Evolutionary conservation across 2,888 invertebrate genomes (phyloP), one percentile per base, ranked within the genome.

Genomic region (Chalcosyrphus nemorum): DNA sequence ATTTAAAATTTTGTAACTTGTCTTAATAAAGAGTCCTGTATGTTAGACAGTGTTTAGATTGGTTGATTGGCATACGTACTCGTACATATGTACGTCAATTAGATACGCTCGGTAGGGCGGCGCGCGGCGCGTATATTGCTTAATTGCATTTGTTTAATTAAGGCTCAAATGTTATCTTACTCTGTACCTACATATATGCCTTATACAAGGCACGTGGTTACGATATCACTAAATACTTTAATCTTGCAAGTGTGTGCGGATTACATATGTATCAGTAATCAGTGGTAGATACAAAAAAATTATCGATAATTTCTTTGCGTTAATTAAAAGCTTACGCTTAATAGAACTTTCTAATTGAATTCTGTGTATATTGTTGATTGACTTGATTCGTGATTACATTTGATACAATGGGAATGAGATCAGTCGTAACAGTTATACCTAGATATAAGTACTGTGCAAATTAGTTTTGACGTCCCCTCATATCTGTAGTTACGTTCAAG

Each of bases 121-220:
- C 9, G n/a, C n/a, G n/a, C 24, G 24, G 24, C 4, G 15, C 9
- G 6, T 35, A 29, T 32, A 17, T 59, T 9, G 38, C 5, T 41
- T 24, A 24, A 24, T 41, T 59, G 15, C 24, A 27, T 59, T 59
- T 13, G 38, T 15, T 41, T 9, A 27, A 38, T 41, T 21, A 5
- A 41, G n/a, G n/a, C 21, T 24, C 13, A 21, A 13, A 3, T 43
- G 61, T 61, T 61, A 61, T 61, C 61, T 61, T n/a, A n/a, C n/a
- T 41, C 41, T 43, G 21, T 13, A 15, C n/a, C n/a, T n/a, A n/a
- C n/a, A n/a, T n/a, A n/a, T n/a, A n/a, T n/a, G n/a, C n/a, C n/a
- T 24, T 24, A 13, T 27, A 41, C 24, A 59, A 59, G 43, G 9
- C 59, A 59, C 59, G 41, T 27, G 59, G 27, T 1, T 43, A 15